Conservation (phyloP, 2,113 vertebrate genomes). For the Tragelaphus imberbis region DNA sequence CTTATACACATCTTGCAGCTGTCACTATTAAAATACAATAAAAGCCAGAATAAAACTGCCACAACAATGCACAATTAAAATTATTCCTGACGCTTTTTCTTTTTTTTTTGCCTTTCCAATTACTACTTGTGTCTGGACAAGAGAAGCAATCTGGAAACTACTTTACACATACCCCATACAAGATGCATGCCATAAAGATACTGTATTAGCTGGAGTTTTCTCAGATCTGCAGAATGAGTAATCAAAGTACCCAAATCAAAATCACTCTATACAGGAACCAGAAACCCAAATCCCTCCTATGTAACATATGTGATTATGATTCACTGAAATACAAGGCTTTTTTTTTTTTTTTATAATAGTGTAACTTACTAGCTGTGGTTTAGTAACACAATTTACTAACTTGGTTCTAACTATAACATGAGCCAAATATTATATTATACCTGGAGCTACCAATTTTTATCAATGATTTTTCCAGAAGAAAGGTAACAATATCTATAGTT, state of each 20-base stretch:
- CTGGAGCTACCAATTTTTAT: not conserved
- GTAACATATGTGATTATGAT: not conserved
- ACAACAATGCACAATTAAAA: conserved; percentile 52
- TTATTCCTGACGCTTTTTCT: conserved; percentile 15
- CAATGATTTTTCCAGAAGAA: not conserved
- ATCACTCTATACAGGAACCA: not conserved
- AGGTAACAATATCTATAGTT: not conserved
- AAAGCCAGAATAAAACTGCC: conserved; percentile 14
- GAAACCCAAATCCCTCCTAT: not conserved
- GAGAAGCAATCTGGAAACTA: conserved; percentile 45
- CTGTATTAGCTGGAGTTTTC: not conserved
- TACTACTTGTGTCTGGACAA: conserved; percentile 40
- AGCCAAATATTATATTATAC: not conserved
- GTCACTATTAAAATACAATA: conserved; percentile 2
- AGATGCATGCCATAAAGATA: not conserved
- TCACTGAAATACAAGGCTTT: not conserved
- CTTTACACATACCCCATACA: conserved; percentile 43
- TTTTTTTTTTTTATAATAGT: not conserved
- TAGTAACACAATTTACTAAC: not conserved
- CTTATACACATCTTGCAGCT: too few species aligned
- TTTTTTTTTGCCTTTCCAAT: not conserved
- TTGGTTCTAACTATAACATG: not conserved
- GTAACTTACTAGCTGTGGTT: not conserved
- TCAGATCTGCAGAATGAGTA: not conserved
- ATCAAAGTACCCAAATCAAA: not conserved